Evolutionary conservation across 1,140 invertebrate genomes (phyloP).

Genomic region (Drosophila sulfurigaster): DNA sequence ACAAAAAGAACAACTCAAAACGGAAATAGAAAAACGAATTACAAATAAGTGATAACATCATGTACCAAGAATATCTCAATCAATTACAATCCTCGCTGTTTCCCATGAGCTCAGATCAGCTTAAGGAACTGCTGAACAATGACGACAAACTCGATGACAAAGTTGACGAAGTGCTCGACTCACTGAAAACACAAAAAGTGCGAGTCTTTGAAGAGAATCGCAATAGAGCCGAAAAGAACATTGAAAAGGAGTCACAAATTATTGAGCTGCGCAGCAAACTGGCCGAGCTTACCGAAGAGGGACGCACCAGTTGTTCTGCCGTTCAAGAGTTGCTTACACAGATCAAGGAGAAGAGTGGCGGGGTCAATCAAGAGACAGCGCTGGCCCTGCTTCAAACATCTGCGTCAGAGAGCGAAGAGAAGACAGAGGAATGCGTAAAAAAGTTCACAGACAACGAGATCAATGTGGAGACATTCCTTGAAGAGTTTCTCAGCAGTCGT

Average conservation of each 20-base stretch:
- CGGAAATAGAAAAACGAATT: constrained; percentile 13
- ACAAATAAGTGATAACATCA: constrained; percentile 30
- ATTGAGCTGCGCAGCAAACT: constrained; percentile 89
- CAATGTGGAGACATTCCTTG: constrained; percentile 92
- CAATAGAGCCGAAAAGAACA: constrained; percentile 94
- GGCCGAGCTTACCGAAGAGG: constrained; percentile 89
- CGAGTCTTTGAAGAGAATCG: constrained; percentile 94
- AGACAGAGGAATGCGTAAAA: constrained; percentile 92
- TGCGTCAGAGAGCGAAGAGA: constrained; percentile 94
- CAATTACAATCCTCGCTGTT: constrained; percentile 86
- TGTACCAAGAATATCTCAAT: constrained; percentile 84
- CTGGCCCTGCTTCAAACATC: constrained; percentile 93
- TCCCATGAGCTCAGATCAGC: constrained; percentile 89
- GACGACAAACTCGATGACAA: constrained; percentile 93
- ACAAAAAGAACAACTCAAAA: constrained; percentile 40
- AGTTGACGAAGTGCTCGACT: constrained; percentile 90
- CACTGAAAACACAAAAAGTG: constrained; percentile 93
- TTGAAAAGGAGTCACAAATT: constrained; percentile 92
- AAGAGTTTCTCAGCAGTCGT: constrained; percentile 90
- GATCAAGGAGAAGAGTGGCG: constrained; percentile 89
- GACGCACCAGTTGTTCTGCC: constrained; percentile 88
- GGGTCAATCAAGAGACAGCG: constrained; percentile 91
- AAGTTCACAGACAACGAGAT: constrained; percentile 90
- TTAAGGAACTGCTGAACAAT: constrained; percentile 93
- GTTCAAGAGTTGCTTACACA: constrained; percentile 89